Conservation (phyloP, 2,797 vertebrate species). For the Bradypus variegatus region DNA sequence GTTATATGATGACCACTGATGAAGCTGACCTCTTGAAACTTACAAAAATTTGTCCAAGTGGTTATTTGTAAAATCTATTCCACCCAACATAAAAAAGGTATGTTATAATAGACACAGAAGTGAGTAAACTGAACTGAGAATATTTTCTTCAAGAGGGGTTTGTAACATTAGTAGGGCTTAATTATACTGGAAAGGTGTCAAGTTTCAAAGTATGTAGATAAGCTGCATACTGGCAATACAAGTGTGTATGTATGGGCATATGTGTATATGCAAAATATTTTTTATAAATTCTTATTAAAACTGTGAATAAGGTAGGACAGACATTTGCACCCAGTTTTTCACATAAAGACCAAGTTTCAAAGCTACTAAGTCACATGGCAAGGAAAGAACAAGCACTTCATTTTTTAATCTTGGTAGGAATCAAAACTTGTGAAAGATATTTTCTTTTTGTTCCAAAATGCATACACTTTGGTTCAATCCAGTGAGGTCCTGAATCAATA, state of each 20-base stretch:
- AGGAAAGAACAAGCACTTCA: not conserved
- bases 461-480: not conserved
- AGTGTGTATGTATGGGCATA: not conserved
- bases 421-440: not conserved
- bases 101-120: not conserved
- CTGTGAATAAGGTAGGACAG: not conserved
- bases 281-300: not conserved
- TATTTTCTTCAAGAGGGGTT: not conserved
- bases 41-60: not conserved
- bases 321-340: fast-evolving
- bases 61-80: not conserved
- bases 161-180: not conserved
- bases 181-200: not conserved
- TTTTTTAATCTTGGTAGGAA: not conserved
- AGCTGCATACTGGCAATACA: not conserved
- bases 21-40: not conserved
- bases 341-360: not conserved
- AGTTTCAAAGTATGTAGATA: not conserved
- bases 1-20: not conserved
- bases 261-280: no score
- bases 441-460: not conserved
- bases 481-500: not conserved
- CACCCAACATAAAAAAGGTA: not conserved
- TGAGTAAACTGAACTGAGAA: not conserved
- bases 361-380: not conserved